A percentile compares a stretch with the other conserved stretches of the same genome.
phyloP scores from a whole-genome alignment of 2,888 invertebrate genomes.

The Candidula unifasciata region DNA sequence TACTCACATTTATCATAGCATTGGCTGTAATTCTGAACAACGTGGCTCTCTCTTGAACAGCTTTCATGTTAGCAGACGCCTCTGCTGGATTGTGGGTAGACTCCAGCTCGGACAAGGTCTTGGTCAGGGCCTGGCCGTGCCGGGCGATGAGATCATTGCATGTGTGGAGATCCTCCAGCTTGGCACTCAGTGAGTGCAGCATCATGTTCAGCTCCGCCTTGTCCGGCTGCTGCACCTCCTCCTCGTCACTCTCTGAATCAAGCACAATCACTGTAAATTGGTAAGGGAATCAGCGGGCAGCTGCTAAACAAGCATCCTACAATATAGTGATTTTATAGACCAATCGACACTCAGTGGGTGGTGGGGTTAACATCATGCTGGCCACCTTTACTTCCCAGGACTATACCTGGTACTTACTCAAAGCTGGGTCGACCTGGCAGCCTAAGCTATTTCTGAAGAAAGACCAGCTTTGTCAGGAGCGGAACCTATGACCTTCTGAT shows the following conservation, averaged over 20 bases:
- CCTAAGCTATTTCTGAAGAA: no score
- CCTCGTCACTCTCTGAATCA: conserved; percentile 82
- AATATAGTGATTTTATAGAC: neutral
- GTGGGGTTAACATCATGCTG: no score
- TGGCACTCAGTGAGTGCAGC: conserved; percentile 83
- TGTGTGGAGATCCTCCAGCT: conserved; percentile 92
- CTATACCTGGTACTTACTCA: no score
- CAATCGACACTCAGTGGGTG: no score
- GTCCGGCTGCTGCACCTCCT: conserved; percentile 74
- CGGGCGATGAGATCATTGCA: conserved; percentile 94
- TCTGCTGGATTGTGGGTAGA: conserved; percentile 73
- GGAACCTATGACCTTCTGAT: no score
- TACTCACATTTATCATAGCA: conserved; percentile 95
- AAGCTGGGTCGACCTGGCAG: no score
- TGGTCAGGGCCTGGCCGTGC: conserved; percentile 90
- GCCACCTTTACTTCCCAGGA: no score
- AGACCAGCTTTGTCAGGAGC: no score
- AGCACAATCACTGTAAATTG: conserved; percentile 51
- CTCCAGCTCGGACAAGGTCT: conserved; percentile 78
- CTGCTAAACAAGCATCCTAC: neutral
- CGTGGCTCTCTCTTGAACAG: conserved; percentile 94
- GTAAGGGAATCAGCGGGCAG: conserved; percentile 11
- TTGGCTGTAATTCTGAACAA: conserved; percentile 95
- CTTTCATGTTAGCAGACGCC: conserved; percentile 82
- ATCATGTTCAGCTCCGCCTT: conserved; percentile 80